Evolutionary conservation across 2,113 vertebrate genomes (phyloP).

Genomic region (Laterallus jamaicensis): DNA sequence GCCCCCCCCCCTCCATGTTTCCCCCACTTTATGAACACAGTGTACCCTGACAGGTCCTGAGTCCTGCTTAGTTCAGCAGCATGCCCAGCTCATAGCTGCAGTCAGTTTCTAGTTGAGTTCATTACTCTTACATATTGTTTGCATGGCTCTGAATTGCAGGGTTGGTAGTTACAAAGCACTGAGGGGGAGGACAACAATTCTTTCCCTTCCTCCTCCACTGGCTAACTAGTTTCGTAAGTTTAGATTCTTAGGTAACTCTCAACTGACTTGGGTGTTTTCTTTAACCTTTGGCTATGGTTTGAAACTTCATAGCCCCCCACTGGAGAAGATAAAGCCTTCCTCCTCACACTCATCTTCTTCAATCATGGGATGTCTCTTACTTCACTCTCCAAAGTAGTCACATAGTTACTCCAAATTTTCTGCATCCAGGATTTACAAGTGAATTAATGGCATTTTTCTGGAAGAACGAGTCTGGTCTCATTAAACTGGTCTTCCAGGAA

Average conservation of each 20-base stretch:
- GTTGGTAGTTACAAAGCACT: background rate
- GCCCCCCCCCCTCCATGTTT: fast-evolving
- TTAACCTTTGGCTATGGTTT: background rate
- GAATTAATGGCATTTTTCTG: background rate
- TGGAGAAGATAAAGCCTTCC: background rate
- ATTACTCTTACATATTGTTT: background rate
- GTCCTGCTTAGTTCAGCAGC: background rate
- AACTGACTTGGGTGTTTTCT: background rate
- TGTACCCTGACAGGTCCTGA: background rate
- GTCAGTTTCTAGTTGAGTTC: background rate
- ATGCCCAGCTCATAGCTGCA: fast-evolving
- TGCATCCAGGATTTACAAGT: background rate
- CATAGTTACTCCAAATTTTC: background rate
- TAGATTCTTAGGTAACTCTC: background rate
- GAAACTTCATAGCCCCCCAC: background rate
- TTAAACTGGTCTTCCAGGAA: background rate
- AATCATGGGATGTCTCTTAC: fast-evolving
- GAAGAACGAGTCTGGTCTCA: background rate
- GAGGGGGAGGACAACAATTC: background rate
- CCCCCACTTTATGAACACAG: background rate
- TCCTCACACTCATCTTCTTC: background rate
- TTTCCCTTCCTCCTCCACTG: background rate
- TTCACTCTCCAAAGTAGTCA: background rate
- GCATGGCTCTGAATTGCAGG: background rate
- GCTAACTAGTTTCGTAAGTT: background rate